These are phyloP conservation scores for Gymnogyps californianus DNA, from an alignment of 2,113 vertebrate genomes.

Conservation along the genomic window DNA sequence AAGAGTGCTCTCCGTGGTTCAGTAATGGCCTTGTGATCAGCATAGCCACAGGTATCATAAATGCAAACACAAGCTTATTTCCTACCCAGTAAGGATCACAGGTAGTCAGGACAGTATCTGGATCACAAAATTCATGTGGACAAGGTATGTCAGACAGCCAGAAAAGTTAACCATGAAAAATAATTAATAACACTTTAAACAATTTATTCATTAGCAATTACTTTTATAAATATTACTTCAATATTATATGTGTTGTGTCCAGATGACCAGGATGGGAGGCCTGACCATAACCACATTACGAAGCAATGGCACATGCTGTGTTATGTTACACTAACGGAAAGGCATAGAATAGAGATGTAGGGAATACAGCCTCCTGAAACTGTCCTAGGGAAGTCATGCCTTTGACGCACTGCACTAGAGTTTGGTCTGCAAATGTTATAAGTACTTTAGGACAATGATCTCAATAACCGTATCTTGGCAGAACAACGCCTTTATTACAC, in stretches of 20 bases:
- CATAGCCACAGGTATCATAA: neutral
- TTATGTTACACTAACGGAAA: neutral
- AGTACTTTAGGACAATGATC: neutral
- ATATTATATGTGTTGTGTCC: neutral
- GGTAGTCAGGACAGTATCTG: neutral
- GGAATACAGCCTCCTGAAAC: neutral
- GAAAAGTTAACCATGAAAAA: neutral
- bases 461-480: neutral
- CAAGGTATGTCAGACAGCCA: neutral
- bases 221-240: neutral
- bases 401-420: neutral
- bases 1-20: neutral
- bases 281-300: neutral
- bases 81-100: neutral
- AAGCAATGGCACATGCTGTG: neutral
- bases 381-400: neutral
- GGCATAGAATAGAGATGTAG: accelerated
- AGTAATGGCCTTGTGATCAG: neutral
- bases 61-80: neutral
- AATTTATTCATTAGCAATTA: neutral
- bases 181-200: neutral
- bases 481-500: neutral
- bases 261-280: neutral
- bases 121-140: neutral
- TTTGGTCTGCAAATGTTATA: neutral